Evolutionary conservation across 2,113 vertebrate species (phyloP).

Genomic region (Mungos mungo): DNA sequence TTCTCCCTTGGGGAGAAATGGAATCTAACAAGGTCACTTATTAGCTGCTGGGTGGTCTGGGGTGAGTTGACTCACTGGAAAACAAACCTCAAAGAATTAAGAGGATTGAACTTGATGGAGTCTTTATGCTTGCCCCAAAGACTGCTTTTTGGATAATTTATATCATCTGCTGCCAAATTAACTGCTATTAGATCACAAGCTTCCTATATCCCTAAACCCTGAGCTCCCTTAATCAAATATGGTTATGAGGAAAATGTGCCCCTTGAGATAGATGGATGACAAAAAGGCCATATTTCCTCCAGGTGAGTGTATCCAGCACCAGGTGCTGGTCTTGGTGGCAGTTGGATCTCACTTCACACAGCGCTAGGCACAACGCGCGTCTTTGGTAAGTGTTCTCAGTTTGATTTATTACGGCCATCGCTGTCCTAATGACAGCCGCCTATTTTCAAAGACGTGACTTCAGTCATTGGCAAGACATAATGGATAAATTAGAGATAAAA

Average conservation of each 20-base stretch:
- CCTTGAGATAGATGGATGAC: not conserved
- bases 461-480: not conserved
- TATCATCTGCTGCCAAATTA: not conserved
- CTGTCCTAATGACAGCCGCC: rapidly evolving
- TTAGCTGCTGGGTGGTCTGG: not conserved
- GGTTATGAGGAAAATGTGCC: not conserved
- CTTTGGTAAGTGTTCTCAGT: not conserved
- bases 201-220: rapidly evolving
- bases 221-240: not conserved
- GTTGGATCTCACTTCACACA: too few relatives aligned
- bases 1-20: not conserved
- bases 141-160: not conserved
- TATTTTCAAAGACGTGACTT: not conserved
- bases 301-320: too few relatives aligned
- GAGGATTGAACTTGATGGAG: rapidly evolving
- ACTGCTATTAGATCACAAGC: not conserved
- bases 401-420: not conserved
- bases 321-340: not conserved
- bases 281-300: not conserved
- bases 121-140: not conserved
- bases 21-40: not conserved
- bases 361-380: rapidly evolving
- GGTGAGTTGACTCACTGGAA: not conserved
- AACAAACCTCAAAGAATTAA: not conserved
- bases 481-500: not conserved